A percentile compares a stretch with the other conserved stretches of the same genome.
phyloP scores from a whole-genome alignment of 2,888 invertebrate species.

The Stenodera caucasica region DNA sequence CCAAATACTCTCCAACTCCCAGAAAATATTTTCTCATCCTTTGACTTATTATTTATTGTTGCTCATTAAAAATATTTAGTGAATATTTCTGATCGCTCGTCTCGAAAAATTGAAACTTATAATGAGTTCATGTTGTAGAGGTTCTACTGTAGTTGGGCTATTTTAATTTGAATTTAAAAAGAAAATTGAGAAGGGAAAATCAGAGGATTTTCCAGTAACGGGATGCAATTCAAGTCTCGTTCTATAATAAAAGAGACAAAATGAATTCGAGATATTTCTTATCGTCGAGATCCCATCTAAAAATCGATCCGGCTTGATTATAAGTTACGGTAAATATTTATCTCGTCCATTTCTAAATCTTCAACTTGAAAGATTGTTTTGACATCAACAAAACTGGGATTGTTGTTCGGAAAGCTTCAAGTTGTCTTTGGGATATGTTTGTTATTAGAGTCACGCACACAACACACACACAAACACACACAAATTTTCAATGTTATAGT shows the following conservation, averaged over 20 bases:
- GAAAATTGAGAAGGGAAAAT: no score
- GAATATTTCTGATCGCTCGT: no score
- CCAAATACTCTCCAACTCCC: no score
- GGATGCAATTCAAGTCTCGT: background rate
- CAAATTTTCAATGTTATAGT: no score
- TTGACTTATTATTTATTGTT: no score
- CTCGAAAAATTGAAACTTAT: no score
- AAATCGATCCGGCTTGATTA: slow-evolving; percentile 1
- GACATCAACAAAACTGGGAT: slow-evolving; percentile 11
- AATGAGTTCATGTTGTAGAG: no score
- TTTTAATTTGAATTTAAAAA: no score
- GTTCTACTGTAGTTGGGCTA: no score
- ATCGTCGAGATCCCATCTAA: background rate
- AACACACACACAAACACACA: background rate
- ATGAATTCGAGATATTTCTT: background rate
- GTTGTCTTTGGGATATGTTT: slow-evolving; percentile 5
- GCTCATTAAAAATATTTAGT: no score
- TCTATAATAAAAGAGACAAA: background rate
- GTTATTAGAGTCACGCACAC: slow-evolving; percentile 21
- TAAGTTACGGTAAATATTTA: slow-evolving; percentile 17
- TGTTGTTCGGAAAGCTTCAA: background rate
- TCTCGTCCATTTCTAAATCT: background rate
- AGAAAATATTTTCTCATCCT: no score
- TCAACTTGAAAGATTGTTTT: slow-evolving; percentile 14
- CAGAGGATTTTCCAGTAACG: no score